phyloP scores from a whole-genome alignment of 2,113 vertebrate genomes.

The Myiopsitta monachus region DNA sequence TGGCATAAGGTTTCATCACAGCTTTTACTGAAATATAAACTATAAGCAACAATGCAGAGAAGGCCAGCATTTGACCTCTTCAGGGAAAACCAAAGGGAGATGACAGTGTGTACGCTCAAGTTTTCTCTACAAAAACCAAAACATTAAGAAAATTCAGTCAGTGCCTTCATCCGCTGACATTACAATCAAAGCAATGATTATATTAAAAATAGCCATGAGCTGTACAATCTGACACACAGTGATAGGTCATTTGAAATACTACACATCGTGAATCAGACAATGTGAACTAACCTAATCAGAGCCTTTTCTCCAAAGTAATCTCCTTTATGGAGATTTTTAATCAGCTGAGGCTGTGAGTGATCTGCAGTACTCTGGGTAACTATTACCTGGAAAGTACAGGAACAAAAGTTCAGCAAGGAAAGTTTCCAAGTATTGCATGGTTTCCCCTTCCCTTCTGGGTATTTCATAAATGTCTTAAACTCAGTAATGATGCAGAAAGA shows the following conservation, averaged over 20 bases:
- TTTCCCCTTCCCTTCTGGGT: background rate
- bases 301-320: conserved; percentile 96
- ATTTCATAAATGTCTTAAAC: background rate
- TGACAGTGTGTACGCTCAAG: background rate
- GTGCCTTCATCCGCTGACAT: background rate
- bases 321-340: conserved; percentile 88
- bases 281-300: conserved; percentile 83
- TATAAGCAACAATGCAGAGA: background rate
- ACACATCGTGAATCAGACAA: background rate
- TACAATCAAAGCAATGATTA: background rate
- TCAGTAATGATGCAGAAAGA: background rate
- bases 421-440: background rate
- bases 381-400: conserved; percentile 76
- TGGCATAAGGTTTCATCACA: background rate
- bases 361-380: conserved; percentile 88
- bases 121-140: background rate
- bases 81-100: background rate
- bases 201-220: background rate
- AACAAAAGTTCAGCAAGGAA: background rate
- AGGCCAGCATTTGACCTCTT: background rate
- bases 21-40: background rate
- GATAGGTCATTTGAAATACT: background rate
- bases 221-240: background rate
- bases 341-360: conserved; percentile 82
- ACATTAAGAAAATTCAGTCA: background rate